phyloP scores from a whole-genome alignment of 2,113 vertebrate genomes.

The Pardalotus punctatus region DNA sequence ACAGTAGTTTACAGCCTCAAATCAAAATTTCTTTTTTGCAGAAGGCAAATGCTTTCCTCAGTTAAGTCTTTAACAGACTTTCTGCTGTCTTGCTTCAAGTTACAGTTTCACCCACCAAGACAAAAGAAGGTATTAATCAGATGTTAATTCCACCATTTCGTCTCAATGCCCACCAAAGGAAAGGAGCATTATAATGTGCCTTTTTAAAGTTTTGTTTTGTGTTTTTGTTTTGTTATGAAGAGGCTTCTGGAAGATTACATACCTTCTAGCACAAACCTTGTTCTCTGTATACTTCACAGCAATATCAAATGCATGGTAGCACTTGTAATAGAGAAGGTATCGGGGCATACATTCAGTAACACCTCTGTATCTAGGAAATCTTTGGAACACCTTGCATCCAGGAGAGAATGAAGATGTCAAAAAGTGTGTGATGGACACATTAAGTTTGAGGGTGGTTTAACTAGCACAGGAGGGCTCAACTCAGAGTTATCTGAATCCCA shows the following conservation, averaged over 20 bases:
- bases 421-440: neutral
- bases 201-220: neutral
- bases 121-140: neutral
- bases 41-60: neutral
- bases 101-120: neutral
- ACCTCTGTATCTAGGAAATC: neutral
- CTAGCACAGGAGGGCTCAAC: neutral
- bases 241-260: neutral
- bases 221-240: neutral
- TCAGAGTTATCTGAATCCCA: neutral
- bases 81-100: neutral
- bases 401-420: neutral
- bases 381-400: neutral
- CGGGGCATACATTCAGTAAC: neutral
- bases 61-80: neutral
- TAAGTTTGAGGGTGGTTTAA: neutral
- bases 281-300: neutral
- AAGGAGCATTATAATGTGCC: neutral
- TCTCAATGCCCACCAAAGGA: neutral
- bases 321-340: neutral
- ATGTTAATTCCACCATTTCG: neutral
- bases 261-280: neutral
- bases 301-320: neutral
- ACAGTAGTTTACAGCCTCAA: neutral
- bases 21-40: neutral